Evolutionary conservation across 2,113 vertebrate genomes (phyloP), one percentile per base, ranked within the genome.

Genomic region (Gadus macrocephalus): DNA sequence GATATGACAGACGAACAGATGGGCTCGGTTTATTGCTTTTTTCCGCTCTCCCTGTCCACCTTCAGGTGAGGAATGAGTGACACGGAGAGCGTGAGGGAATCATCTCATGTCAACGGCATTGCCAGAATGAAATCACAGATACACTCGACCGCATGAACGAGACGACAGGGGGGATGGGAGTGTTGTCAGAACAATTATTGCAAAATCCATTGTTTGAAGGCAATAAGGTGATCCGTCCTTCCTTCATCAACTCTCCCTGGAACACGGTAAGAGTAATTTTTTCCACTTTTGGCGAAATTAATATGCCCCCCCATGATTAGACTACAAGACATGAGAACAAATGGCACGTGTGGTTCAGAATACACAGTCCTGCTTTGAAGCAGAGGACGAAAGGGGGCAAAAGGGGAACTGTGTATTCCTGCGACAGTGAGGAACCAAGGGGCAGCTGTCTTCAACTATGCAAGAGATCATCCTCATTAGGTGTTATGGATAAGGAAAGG

Each of bases 1-100:
- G 85, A 84, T 86, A 87, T 88, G 89, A 88, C 89, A 90, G 88
- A 83, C 81, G 84, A 89, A 87, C 87, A 91, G 88, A 89, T 89
- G 87, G 87, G 83, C 87, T 87, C 81, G 79, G 77, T 85, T 85
- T 88, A 91, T 90, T 87, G 86, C 80, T 85, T 53, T 53, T 72
- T 58, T 67, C 28, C 68, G 12, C 25, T 58, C 79, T 87, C 76
- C 80, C 76, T 71, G 72, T 85, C 83, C 84, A 85, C 85, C 82
- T 87, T 79, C 71, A 19, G 38, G 76, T 86, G 86, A 85, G 76
- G 78, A 78, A 81, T 71, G 20, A 75, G 69, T 67, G 73, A 70
- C 53, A 79, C 77, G 60, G 81, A 76, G 81, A 76, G 78, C 81
- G 82, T 71, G 61, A 72, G 74, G 86, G 83, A 89, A 90, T 90